Conservation (phyloP, 2,113 vertebrate genomes). For the Herpailurus yagouaroundi region DNA sequence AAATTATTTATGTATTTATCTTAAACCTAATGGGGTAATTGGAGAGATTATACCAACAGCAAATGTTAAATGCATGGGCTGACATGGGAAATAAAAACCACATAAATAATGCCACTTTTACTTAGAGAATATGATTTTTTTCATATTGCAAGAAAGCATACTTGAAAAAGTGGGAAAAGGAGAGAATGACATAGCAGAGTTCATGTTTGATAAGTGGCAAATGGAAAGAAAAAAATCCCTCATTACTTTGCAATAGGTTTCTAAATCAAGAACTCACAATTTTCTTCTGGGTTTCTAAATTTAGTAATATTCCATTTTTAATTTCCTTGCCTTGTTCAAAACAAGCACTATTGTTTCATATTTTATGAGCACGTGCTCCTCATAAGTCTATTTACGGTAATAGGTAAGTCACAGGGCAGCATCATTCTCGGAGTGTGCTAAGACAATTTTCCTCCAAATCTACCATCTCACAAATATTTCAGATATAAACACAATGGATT, state of each 20-base stretch:
- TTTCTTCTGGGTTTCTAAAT: conserved; percentile 68
- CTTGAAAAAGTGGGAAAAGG: neutral
- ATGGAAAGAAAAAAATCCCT: neutral
- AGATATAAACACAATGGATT: neutral
- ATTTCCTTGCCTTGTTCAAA: conserved; percentile 33
- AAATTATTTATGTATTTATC: neutral
- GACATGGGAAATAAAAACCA: neutral
- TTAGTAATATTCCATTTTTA: conserved; percentile 65
- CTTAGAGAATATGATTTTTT: neutral
- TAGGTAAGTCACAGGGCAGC: neutral
- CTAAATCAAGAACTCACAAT: conserved; percentile 64
- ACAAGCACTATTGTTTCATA: conserved; percentile 64
- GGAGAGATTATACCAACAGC: neutral
- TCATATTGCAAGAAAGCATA: neutral
- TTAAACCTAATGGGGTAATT: neutral
- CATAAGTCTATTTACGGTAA: conserved; percentile 50
- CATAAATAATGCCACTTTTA: neutral
- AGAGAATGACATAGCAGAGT: neutral
- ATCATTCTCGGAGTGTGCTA: neutral
- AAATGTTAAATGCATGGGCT: neutral
- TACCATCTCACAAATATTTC: neutral
- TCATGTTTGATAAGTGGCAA: conserved; percentile 38
- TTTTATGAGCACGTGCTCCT: conserved; percentile 56
- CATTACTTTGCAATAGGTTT: conserved; percentile 35
- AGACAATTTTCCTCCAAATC: neutral